Base-by-base conservation (phyloP, 1,140 invertebrate genomes). In the Acromyrmex charruanus region DNA sequence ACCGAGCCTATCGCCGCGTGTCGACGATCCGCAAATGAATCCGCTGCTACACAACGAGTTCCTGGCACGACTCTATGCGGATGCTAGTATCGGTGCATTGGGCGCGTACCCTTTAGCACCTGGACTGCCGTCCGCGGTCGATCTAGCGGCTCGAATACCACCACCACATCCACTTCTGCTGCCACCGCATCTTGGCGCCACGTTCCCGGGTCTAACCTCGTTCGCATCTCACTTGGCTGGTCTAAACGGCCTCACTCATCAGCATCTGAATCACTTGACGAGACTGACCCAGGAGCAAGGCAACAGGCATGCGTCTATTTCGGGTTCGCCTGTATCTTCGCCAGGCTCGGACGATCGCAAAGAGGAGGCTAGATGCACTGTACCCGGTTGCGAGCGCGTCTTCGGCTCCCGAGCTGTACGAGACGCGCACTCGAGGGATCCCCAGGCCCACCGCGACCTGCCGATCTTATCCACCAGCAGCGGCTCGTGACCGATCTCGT, bases 1-100 rank as follows among this genome's bases (percentile, higher is more conserved):
- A n/a, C 65, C 91, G 87, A 95, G 87, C 86, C 94, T 86, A 88
- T 96, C 94, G 89, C 96, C 89, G 85, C 94, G 88, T 12, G 82
- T 94, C 5, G 93, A 94, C 5, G 94, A 94, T 16, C 9, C 93
- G 0, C 89, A 93, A 44, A 90, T 94, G 44, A 96, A 95, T 89
- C 94, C 96, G 3, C 89, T 95, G 81, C 93, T 97, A 90, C 95
- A 97, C 95, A 97, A 97, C n/a, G 98, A 99, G 91, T 97, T 99
- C 68, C 93, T 99, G 65, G 97, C 98, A 2, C 96, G 98, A 85
- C 95, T 98, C 9, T 99, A 98, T 92, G 97, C 97, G 6, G 97
- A 98, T 77, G 96, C 97, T 0, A 93, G 94, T 7, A 94, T 95
- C 14, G 91, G 94, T 14, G 88, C 92, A 0, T 77, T 95, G 0